These are phyloP conservation scores for Aurelia aurita DNA, from an alignment of 30 jellyfish, hydroid and myxozoan species.

Conservation along the genomic window DNA sequence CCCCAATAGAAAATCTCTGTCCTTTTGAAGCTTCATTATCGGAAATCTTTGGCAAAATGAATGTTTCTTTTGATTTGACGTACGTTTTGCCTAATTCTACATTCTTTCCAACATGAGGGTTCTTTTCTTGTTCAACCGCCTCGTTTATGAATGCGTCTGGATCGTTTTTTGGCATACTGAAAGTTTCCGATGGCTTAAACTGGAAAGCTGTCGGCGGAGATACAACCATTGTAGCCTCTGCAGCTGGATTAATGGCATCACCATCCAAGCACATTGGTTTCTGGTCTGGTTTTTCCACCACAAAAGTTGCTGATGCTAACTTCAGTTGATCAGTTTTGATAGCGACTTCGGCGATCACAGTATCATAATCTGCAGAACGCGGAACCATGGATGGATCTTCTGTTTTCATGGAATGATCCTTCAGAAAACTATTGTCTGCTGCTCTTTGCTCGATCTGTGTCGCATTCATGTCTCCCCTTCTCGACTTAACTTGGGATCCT, in stretches of 20 bases:
- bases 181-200: constrained; percentile 1
- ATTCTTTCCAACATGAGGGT: not conserved
- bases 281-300: too few species aligned
- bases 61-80: not conserved
- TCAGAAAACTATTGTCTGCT: too few species aligned
- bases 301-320: too few species aligned
- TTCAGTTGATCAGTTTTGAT: too few species aligned
- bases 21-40: not conserved
- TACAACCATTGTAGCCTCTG: not conserved
- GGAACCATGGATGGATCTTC: too few species aligned
- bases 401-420: too few species aligned
- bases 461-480: too few species aligned
- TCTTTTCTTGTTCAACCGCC: not conserved
- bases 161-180: constrained; percentile 12
- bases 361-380: too few species aligned
- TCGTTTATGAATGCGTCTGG: not conserved
- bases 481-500: too few species aligned
- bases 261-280: too few species aligned
- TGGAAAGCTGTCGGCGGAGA: constrained; percentile 4
- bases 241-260: not conserved
- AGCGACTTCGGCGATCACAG: too few species aligned
- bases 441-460: too few species aligned
- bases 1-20: constrained; percentile 18
- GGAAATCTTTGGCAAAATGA: constrained; percentile 1
- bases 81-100: not conserved